These are phyloP conservation scores for Vidua chalybeata DNA, from an alignment of 2,113 vertebrate genomes.

Conservation along the genomic window DNA sequence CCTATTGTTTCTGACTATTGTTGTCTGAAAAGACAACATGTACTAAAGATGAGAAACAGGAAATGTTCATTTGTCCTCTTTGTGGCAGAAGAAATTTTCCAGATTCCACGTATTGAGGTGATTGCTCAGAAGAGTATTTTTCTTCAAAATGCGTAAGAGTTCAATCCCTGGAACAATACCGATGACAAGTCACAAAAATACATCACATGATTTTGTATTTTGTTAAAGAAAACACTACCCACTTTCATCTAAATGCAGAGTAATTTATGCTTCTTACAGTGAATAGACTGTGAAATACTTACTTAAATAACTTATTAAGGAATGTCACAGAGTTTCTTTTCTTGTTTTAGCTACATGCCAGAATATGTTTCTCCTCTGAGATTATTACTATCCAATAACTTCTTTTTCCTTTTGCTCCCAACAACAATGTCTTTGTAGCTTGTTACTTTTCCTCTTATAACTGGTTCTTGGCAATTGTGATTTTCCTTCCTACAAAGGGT, in stretches of 20 bases:
- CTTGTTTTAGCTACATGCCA: neutral
- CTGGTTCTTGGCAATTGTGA: neutral
- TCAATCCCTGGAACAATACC: neutral
- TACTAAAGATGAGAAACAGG: conserved; percentile 82
- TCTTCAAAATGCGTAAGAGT: neutral
- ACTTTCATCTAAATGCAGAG: neutral
- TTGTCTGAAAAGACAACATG: conserved; percentile 80
- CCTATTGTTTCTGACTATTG: conserved; percentile 78
- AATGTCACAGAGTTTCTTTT: neutral
- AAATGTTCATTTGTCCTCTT: conserved; percentile 74
- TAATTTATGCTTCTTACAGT: neutral
- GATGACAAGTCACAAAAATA: neutral
- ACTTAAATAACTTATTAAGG: neutral
- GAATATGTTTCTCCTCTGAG: neutral
- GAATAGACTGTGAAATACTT: neutral
- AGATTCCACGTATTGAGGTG: conserved; percentile 72
- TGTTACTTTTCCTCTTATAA: neutral
- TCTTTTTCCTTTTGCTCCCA: neutral
- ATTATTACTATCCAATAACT: neutral
- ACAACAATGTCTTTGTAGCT: neutral
- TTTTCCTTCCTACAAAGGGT: neutral
- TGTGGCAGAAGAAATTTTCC: conserved; percentile 74
- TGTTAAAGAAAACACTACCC: neutral
- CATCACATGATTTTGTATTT: neutral
- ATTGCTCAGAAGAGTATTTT: conserved; percentile 55